Evolutionary conservation across 2,797 vertebrate species (phyloP), one percentile per base, ranked within the genome.

Genomic region (Halcyon badia): DNA sequence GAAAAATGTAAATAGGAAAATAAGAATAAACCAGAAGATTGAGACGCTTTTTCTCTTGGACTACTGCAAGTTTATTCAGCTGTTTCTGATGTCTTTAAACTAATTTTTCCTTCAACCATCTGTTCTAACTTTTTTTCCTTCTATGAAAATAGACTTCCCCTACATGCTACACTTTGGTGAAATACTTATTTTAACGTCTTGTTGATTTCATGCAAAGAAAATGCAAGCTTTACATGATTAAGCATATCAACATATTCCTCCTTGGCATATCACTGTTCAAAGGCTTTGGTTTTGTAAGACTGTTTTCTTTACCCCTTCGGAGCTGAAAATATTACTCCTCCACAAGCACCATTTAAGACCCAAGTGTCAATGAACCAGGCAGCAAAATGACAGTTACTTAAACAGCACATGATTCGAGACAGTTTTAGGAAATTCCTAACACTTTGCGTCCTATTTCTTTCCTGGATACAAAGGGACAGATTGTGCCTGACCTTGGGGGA

Each of bases 41-140:
- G 88, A 96, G 58, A 78, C 82, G 95, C 85, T 94, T 89, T 90
- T 84, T 86, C 41, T 90, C 87, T 92, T 77, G 96, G 95, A 95
- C 98, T 98, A 96, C 89, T 93, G 96, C 97, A 98, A 98, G 98
- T 98, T 98, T 98, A 98, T 98, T 98, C 98, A 98, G 98, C 98
- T 99, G 98, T 98, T 98, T 98, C 98, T 98, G 98, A 99, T 98
- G 98, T 98, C 96, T 98, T 96, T 98, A 98, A 98, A 98, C 97
- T 98, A 98, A 89, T 96, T 94, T 97, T 96, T 98, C 95, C 68
- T 95, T 98, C 97, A 97, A 94, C 98, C 98, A 99, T 99, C 98
- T 99, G 98, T 97, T 98, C 98, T 98, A 97, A 97, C 96, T 98
- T 98, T 92, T 69, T 89, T 87, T 93, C 57, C 39, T 94, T 98